These are phyloP conservation scores for Ephydatia muelleri DNA, from an alignment of 37 sponge, comb jelly and placozoan species.

Conservation along the genomic window DNA sequence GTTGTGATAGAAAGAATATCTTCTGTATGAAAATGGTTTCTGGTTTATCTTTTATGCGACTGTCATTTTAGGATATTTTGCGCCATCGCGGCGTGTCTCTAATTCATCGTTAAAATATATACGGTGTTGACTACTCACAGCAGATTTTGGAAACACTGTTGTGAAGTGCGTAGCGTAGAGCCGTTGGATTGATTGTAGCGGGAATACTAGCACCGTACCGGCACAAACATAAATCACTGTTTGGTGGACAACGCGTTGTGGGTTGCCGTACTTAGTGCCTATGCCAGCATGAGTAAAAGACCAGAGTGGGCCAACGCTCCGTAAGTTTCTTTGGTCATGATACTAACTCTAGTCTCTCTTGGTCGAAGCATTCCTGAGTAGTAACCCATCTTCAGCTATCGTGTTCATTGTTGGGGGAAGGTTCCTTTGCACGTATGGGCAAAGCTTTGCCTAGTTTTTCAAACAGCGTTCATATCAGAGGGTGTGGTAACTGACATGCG, in stretches of 20 bases:
- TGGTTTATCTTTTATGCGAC: background rate
- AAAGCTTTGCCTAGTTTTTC: background rate
- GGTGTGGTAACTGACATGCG: background rate
- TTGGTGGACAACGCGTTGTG: background rate
- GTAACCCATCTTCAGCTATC: too few species aligned
- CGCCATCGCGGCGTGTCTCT: background rate
- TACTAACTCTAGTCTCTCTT: too few species aligned
- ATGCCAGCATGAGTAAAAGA: background rate
- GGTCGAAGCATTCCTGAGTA: too few species aligned
- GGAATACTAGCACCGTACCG: background rate
- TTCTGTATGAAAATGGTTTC: background rate
- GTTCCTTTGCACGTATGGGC: too few species aligned
- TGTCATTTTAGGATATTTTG: too few species aligned
- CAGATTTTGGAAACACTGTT: background rate
- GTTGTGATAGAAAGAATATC: background rate
- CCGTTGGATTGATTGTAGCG: background rate
- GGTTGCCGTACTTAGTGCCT: background rate
- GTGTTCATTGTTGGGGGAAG: too few species aligned
- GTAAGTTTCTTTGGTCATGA: background rate
- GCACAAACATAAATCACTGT: background rate
- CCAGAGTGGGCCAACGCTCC: background rate
- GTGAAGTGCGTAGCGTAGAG: background rate
- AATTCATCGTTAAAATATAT: background rate
- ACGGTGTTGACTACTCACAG: conserved; percentile 1
- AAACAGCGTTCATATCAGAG: background rate